Evolutionary conservation across 2,888 invertebrate genomes (phyloP), one percentile per base, ranked within the genome.

Genomic region (Dysmachus trigonus): DNA sequence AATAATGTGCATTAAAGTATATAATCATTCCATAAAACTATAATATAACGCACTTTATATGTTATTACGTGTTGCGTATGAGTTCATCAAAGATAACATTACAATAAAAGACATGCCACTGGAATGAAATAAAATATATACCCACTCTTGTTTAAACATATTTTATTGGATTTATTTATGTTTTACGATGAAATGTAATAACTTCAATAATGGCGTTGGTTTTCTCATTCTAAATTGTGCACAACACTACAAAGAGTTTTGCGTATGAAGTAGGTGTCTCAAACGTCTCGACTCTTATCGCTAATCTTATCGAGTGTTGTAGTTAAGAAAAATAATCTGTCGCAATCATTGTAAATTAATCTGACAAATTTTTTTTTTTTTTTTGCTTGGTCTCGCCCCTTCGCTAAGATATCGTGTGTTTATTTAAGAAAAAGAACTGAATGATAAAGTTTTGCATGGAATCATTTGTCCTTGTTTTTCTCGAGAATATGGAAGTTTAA

Each of bases 291-390:
- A 10, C 10, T 18, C 62, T 77, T 77, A 77, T 77, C 77, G 47
- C 47, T 47, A 77, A 77, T 77, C 77, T 77, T 77, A 77, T 77
- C 77, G 41, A 8, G 47, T 47, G 47, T 5, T 47, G 47, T 31
- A 18, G 27, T 77, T 47, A 41, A 27, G 30, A 30, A 41, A 77
- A 77, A 77, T 41, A 77, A 77, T 77, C 77, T 77, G 51, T 77
- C 47, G 77, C 77, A 77, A 77, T 77, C 77, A 41, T 35, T 47
- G 77, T 77, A 77, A 77, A 77, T 77, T 77, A 77, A 41, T 77
- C 47, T 62, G 62, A 62, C 62, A 62, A 27, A 53, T 6, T 53
- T 62, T 41, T 41, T 62, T 27, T 10, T 6, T 53, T 62, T 41
- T 41, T 62, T 27, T 10, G 0, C 27, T 7, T 22, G 22, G 2